Conservation (phyloP, 1,140 invertebrate species). For the Pygmarrhopalites habei region DNA sequence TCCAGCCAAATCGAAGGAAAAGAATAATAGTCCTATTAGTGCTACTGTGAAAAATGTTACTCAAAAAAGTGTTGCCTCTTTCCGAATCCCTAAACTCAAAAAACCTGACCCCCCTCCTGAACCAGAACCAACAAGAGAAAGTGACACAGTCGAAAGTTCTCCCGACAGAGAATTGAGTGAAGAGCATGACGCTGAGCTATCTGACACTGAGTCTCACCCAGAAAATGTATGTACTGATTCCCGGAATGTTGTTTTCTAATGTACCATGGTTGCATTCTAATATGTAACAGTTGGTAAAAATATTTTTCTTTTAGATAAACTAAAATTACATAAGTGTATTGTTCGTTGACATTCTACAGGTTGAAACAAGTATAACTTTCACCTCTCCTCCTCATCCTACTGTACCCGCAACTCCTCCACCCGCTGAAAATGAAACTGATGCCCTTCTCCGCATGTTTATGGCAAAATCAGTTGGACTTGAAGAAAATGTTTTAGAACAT, state of each 20-base stretch:
- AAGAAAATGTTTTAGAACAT: background rate
- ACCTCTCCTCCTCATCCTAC: background rate
- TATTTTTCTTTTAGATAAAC: too few relatives aligned
- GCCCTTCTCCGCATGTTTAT: conserved; percentile 7
- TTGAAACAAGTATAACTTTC: too few relatives aligned
- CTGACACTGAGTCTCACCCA: too few relatives aligned
- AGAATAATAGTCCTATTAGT: background rate
- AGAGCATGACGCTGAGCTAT: background rate
- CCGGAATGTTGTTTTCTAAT: too few relatives aligned
- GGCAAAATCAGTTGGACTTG: conserved; percentile 1
- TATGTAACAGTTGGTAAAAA: too few relatives aligned
- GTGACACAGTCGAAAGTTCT: background rate
- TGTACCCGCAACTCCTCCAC: background rate
- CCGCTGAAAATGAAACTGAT: background rate
- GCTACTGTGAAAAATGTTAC: background rate
- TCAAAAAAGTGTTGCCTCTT: conserved; percentile 3
- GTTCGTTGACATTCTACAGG: too few relatives aligned
- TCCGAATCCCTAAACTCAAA: conserved; percentile 32
- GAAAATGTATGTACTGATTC: too few relatives aligned
- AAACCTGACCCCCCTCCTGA: conserved; percentile 16
- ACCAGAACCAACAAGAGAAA: background rate
- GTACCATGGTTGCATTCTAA: too few relatives aligned
- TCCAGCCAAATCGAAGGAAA: background rate
- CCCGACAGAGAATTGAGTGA: background rate
- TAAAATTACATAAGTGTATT: too few relatives aligned